Evolutionary conservation across 2,113 vertebrate species (phyloP), one percentile per base, ranked within the genome.

Genomic region (Lota lota): DNA sequence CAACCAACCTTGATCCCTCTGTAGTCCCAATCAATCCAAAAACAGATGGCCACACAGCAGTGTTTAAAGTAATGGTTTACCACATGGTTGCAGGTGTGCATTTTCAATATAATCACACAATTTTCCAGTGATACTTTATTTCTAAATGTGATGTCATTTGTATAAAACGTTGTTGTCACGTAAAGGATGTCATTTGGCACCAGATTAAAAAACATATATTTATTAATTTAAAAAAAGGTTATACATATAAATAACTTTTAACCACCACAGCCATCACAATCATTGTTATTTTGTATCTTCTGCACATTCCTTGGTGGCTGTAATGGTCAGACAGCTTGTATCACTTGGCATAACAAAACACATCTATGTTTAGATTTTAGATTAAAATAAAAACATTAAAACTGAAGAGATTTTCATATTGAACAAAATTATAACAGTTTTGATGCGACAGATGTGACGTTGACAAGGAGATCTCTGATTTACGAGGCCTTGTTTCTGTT

Each of bases 281-380:
- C 36, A 80, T 69, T 79, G 63, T 74, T 28, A 62, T 79, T 80
- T 47, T 71, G 60, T 71, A 19, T 63, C 51, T 65, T 80, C 79
- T 70, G 61, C 59, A 21, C 14, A 56, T 63, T 50, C 72, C 73
- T 75, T 50, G 5, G 74, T 71, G 70, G 68, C 63, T 62, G 61
- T 57, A 28, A 58, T 63, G 64, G 75, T 83, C 68, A 75, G 63
- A 75, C 69, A 68, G 64, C 18, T 69, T 17, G 4, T 33, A 33
- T 33, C 28, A 33, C 28, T 33, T 33, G 28, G 28, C 28, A 4
- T 33, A 33, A 33, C 24, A 33, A 33, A 33, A 33, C n/a, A 33
- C 28, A n/a, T n/a, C n/a, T n/a, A n/a, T n/a, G n/a, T n/a, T n/a
- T n/a, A n/a, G n/a, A n/a, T n/a, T n/a, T n/a, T n/a, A n/a, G n/a